Conservation (phyloP, 1,140 invertebrate genomes). For the Doryteuthis pealeii region DNA sequence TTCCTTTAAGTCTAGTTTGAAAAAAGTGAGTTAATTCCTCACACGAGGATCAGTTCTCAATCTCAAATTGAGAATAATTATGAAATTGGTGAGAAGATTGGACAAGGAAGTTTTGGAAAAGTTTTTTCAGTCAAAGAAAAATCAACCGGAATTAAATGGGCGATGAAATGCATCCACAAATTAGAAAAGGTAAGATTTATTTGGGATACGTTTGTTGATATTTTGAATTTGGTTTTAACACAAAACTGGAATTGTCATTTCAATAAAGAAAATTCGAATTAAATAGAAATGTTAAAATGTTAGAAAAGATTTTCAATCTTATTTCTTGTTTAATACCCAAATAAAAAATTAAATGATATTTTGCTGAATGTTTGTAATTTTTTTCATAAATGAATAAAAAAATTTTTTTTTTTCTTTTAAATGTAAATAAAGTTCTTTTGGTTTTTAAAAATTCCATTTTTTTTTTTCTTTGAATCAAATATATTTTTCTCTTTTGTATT, state of each 20-base stretch:
- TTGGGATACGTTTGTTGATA: no score
- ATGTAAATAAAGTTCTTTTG: neutral
- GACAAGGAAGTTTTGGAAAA: conserved; percentile 64
- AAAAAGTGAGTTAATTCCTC: conserved; percentile 19
- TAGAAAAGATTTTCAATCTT: no score
- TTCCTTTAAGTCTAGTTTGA: neutral
- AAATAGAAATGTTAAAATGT: no score
- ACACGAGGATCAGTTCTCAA: conserved; percentile 38
- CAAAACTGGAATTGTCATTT: no score
- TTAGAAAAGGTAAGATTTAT: conserved; percentile 55
- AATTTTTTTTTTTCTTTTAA: no score
- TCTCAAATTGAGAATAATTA: conserved; percentile 30
- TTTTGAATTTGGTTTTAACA: no score
- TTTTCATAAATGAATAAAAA: no score
- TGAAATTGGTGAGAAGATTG: conserved; percentile 54
- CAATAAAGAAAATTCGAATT: no score
- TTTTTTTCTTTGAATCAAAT: neutral
- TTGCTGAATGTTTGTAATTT: no score
- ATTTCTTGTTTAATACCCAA: no score
- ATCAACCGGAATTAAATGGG: conserved; percentile 57
- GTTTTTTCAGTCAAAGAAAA: conserved; percentile 61
- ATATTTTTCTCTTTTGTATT: conserved; percentile 16
- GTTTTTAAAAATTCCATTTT: no score
- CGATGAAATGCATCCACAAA: conserved; percentile 65
- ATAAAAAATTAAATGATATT: no score